phyloP scores from a whole-genome alignment of 2,888 invertebrate species.

The Odontothrips loti region DNA sequence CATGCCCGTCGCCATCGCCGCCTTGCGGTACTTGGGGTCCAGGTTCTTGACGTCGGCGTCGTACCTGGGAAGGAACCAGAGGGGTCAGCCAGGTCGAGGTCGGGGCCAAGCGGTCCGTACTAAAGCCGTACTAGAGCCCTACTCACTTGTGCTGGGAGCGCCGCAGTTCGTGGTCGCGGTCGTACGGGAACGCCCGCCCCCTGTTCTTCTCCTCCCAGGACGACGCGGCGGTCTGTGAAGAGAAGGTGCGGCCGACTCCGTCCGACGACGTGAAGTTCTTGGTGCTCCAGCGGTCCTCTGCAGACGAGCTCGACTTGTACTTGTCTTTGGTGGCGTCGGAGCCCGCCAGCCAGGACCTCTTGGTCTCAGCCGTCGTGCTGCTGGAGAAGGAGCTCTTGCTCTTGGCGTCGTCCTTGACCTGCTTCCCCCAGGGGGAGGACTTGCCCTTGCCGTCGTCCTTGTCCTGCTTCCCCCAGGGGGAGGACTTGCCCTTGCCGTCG shows the following conservation, averaged over 20 bases:
- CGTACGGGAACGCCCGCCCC: constrained; percentile 12
- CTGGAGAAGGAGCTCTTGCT: not conserved
- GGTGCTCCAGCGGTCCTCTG: not conserved
- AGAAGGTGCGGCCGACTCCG: not conserved
- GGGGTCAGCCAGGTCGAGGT: not conserved
- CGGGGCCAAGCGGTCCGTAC: not conserved
- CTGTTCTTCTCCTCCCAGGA: not conserved
- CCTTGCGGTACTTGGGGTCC: constrained; percentile 2
- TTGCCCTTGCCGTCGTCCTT: not conserved
- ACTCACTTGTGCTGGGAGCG: not conserved
- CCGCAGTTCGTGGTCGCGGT: constrained; percentile 15
- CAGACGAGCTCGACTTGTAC: not conserved
- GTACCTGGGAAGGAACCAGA: not conserved
- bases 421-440: not conserved
- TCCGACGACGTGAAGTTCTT: constrained; percentile 1
- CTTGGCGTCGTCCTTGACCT: not conserved
- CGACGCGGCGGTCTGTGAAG: not conserved
- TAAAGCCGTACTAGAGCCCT: too few relatives aligned
- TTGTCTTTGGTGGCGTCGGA: not conserved
- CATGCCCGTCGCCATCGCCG: not conserved
- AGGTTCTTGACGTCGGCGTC: constrained; percentile 12
- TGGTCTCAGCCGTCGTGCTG: too few relatives aligned
- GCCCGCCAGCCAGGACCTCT: too few relatives aligned
- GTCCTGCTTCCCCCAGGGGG: not conserved
- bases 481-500: too few relatives aligned